Base-by-base conservation (phyloP, 2,888 invertebrate species). In the Sabatieria punctata region DNA sequence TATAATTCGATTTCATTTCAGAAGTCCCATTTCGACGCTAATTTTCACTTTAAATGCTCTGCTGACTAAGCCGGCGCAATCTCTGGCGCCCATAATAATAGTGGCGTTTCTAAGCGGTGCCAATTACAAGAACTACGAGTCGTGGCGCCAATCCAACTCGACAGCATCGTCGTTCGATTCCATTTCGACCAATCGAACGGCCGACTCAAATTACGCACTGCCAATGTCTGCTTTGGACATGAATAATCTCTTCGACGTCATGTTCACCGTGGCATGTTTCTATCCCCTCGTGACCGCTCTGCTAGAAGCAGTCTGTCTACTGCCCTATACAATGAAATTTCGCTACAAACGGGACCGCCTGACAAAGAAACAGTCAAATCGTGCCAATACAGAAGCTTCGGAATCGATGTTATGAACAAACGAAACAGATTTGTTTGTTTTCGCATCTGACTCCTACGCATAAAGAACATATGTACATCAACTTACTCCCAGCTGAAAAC, bases 11-110 rank as follows among this genome's bases (percentile, higher is more conserved):
- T n/a, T n/a, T n/a, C n/a, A n/a, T n/a, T 59, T 22, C 57, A 65
- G 66, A n/a, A 58, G 58, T 44, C 65, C 64, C 1, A 54, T 64
- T 19, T 60, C 65, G 0, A 63, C 65, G 2, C 60, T 64, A 60
- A 57, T 66, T 22, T 66, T 56, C 53, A 65, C 64, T 11, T 59
- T 57, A 4, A 66, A 65, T 48, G 65, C 66, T 4, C 52, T 66
- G 21, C 51, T 66, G 25, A 60, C 61, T 4, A 66, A 66, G 44
- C 65, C 65, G 15, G 63, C 65, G 25, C 54, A 54, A n/a, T 66
- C 65, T 4, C 40, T 66, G 15, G 54, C 62, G 1, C 65, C 66
- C 0, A 65, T 66, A 63, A 24, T 66, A 19, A 55, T 58, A 1
- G 61, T 63, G 11, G 54, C 51, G 35, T 55, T 66, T 21, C 52